These are phyloP conservation scores for Ispidina picta DNA, from an alignment of 2,797 vertebrate genomes.

Conservation along the genomic window DNA sequence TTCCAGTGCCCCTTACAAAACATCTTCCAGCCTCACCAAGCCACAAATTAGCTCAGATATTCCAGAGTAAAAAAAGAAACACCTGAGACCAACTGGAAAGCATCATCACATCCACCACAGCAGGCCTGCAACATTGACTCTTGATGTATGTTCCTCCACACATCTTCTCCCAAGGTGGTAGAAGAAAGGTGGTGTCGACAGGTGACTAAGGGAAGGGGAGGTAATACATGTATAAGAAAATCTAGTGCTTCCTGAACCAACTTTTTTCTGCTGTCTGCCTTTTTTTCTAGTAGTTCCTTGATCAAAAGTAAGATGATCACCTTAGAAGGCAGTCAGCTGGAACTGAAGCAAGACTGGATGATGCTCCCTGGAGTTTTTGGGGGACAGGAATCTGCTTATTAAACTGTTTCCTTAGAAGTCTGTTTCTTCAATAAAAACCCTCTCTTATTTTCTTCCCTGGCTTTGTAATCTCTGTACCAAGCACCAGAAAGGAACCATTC, in stretches of 20 bases:
- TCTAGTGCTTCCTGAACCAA: neutral
- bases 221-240: conserved; percentile 17
- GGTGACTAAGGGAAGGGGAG: conserved; percentile 47
- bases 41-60: conserved; percentile 19
- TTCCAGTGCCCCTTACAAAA: neutral
- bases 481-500: neutral
- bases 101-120: neutral
- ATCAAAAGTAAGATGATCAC: neutral
- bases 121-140: neutral
- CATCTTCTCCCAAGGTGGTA: conserved; percentile 27
- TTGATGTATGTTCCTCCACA: conserved; percentile 4
- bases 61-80: conserved; percentile 11
- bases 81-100: conserved; percentile 30
- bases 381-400: neutral
- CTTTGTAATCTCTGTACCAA: neutral
- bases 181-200: conserved; percentile 25
- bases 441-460: neutral
- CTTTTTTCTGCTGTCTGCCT: neutral
- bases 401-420: neutral
- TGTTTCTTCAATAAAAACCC: neutral
- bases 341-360: neutral
- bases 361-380: neutral
- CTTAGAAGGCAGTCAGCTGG: neutral
- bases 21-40: conserved; percentile 16
- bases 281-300: neutral